Base-by-base conservation (phyloP, 1,140 invertebrate species). In the Drosophila tropicalis region DNA sequence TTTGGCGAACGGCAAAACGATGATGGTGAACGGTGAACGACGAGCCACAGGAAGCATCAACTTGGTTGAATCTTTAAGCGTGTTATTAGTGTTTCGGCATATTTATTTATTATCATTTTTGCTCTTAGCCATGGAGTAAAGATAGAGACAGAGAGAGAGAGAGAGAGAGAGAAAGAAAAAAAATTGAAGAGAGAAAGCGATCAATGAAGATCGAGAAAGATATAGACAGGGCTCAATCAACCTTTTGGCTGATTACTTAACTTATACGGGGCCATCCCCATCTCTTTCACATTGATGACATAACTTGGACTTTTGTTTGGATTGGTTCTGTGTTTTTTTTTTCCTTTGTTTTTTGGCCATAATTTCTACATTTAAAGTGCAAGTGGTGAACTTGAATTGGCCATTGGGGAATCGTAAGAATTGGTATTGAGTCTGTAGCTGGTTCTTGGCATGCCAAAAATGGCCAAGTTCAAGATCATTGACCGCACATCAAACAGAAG, bases 51-150 rank as follows among this genome's bases (percentile, higher is more conserved):
- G 83, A 87, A 87, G 83, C 83, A 80, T 76, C 83, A 73, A 87
- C 84, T 87, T 87, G 83, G 79, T 76, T 70, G 80, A 89, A 83
- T 83, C 84, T 74, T 83, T 83, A 89, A 83, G 79, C 79, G 84
- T 87, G 84, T 87, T 87, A 87, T 89, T 87, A 87, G 84, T 87
- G 84, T 87, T 89, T 87, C 80, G 84, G 84, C 73, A 87, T 84
- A 87, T 87, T 87, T 87, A 87, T 87, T 87, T 87, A 87, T 87
- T 87, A 87, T 87, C 72, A 86, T 87, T 87, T 86, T 74, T 13
- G 63, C 34, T 36, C 34, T 72, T 39, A 58, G 41, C 44, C 51
- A 41, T 17, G 25, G 15, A 34, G 3, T 2, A 64, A 51, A 56
- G n/a, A n/a, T n/a, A 36, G 44, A n/a, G 3, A 36, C 0, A 36